These are phyloP conservation scores for Pelecanoides urinatrix DNA, from an alignment of 2,113 vertebrate genomes.

Conservation along the genomic window DNA sequence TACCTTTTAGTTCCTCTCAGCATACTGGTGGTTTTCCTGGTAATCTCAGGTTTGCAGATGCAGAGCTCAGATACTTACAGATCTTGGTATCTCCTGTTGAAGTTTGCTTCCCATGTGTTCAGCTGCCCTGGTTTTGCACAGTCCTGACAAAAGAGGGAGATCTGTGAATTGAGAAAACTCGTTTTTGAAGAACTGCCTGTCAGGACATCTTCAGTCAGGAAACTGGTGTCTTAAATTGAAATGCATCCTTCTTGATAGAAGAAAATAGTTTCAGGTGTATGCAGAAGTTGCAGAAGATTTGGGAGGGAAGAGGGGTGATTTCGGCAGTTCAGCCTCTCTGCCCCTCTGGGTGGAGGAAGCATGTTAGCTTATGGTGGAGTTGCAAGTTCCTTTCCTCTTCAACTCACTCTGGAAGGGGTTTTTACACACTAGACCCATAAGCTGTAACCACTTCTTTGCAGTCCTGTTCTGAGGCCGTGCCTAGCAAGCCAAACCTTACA, in stretches of 20 bases:
- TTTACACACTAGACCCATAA: neutral
- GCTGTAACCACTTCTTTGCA: neutral
- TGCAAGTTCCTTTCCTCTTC: neutral
- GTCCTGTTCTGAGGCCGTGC: neutral
- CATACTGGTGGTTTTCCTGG: neutral
- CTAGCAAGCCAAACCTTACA: neutral
- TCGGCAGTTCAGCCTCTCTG: neutral
- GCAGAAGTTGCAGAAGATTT: neutral
- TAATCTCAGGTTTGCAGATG: neutral
- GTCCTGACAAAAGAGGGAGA: neutral
- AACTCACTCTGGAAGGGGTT: neutral
- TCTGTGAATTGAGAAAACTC: neutral
- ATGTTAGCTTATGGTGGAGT: neutral
- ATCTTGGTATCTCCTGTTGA: fast-evolving
- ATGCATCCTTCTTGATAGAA: neutral
- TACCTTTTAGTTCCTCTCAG: neutral
- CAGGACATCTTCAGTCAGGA: neutral
- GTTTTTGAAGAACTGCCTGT: neutral
- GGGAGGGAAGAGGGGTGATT: neutral
- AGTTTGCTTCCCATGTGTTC: neutral
- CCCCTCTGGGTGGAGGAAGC: neutral
- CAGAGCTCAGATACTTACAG: neutral
- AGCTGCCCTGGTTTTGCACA: neutral
- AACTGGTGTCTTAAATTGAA: neutral
- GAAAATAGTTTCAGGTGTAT: neutral